Base-by-base conservation (phyloP, 2,888 invertebrate species). In the Philereme vetulata region DNA sequence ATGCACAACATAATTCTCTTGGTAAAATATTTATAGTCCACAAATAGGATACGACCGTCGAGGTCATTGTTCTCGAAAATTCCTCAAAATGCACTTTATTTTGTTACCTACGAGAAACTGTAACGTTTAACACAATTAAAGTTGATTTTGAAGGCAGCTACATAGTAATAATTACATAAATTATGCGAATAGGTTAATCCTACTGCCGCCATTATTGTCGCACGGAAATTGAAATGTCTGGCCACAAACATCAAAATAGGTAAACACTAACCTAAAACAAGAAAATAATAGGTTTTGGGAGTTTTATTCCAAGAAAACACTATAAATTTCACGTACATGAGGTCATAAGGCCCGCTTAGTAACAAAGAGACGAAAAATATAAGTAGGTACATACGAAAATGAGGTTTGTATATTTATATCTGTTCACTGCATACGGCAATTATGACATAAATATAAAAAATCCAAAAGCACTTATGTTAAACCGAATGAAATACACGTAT, bases 201-300 rank as follows among this genome's bases (percentile, higher is more conserved):
- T 67, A 86, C 90, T 92, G 92, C 91, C 92, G 91, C 92, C 92
- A 92, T 92, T 91, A 92, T 86, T 89, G 90, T 89, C 80, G 85
- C 85, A 90, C 86, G 86, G 87, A 91, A 86, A 88, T 81, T 85
- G 88, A 86, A 88, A 89, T 87, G 90, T 90, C 88, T 88, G 77
- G 61, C 67, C 76, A 80, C 80, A 90, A 88, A 90, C 91, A 91
- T 90, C 88, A 88, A 86, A 88, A 83, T 88, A 88, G 82, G 91
- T 91, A 92, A 92, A 92, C 91, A 92, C 78, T 84, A 86, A 82
- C 80, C 78, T 81, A 80, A 72, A 82, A 78, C 66, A 48, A 63
- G 64, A 71, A 69, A 71, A 50, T 56, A 43, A 7, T 46, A 10
- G 38, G 21, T 42, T 59, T 48, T 46, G 4, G 9, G 21, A n/a